These are phyloP conservation scores for Scopus umbretta DNA, from an alignment of 2,113 vertebrate species.

Conservation along the genomic window DNA sequence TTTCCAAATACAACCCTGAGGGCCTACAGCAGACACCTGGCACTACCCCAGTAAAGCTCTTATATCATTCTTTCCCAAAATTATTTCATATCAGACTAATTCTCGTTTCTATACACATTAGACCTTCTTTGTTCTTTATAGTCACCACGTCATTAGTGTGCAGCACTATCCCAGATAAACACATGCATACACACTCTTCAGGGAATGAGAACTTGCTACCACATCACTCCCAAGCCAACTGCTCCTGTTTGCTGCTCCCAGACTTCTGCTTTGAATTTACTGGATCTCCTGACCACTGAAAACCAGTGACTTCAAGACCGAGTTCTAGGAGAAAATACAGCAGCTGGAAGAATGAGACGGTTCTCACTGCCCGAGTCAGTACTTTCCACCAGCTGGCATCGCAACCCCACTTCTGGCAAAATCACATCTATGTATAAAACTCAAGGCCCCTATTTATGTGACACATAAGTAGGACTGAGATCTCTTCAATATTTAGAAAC, in stretches of 20 bases:
- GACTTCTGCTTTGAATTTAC: not conserved
- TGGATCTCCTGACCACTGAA: not conserved
- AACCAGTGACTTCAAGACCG: not conserved
- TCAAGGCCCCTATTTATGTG: not conserved
- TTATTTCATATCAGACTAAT: not conserved
- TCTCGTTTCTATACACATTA: not conserved
- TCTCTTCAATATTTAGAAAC: not conserved
- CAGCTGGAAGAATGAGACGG: fast-evolving
- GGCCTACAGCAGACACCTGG: not conserved
- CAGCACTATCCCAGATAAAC: not conserved
- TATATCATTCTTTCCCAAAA: not conserved
- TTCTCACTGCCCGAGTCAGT: fast-evolving
- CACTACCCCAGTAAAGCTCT: not conserved
- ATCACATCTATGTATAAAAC: not conserved
- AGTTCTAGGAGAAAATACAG: fast-evolving
- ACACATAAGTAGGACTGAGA: too few species aligned
- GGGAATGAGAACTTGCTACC: not conserved
- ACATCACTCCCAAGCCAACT: fast-evolving
- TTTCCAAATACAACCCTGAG: not conserved
- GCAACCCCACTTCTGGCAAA: not conserved
- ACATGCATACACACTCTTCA: fast-evolving
- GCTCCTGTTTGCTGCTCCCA: not conserved
- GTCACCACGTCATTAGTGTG: not conserved
- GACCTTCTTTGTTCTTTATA: not conserved
- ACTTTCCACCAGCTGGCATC: not conserved